Base-by-base conservation (phyloP, 2,797 vertebrate genomes). In the Ctenopoma multispine region DNA sequence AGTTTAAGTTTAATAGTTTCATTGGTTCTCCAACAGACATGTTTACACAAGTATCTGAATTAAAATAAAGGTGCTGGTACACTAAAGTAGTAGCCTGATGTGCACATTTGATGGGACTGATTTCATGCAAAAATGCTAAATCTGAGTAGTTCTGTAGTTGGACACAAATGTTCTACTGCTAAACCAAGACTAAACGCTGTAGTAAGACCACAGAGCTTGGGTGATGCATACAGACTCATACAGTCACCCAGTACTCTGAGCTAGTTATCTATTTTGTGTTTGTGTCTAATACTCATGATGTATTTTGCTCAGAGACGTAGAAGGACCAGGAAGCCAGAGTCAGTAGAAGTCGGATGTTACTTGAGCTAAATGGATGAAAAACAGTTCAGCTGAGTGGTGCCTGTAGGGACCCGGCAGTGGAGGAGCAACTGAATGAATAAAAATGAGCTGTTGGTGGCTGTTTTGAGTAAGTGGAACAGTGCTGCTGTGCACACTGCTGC, bases 361-460 rank as follows among this genome's bases (percentile, higher is more conserved):
- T 59, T 23, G 4, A 66, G 58, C 58, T 69, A 77, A 87, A 75
- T 56, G 44, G 63, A 79, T 55, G 38, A 79, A 80, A 66, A 81
- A 74, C 46, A 63, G 44, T 36, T 67, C 47, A 48, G 66, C 40
- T 12, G 6, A 53, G 61, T 47, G 20, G 46, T 1, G 46, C 70
- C 67, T 24, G 12, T 47, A 50, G 69, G 72, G 48, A 74, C 11
- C 53, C 59, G 64, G 63, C 71, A 58, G 67, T 3, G 24, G 49
- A 62, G 43, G 60, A 78, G 62, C 58, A 58, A 36, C 48, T 73
- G 62, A 62, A 61, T 60, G 68, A 75, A 83, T 75, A 49, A 55
- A 64, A 69, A 81, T 55, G 63, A 85, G 70, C 73, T 48, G 49
- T 65, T 68, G 66, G 62, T 75, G 71, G 63, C 58, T 70, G 72